A percentile compares a stretch with the other conserved stretches of the same genome.
phyloP scores from a whole-genome alignment of 2,797 vertebrate genomes.

The Coreius guichenoti region DNA sequence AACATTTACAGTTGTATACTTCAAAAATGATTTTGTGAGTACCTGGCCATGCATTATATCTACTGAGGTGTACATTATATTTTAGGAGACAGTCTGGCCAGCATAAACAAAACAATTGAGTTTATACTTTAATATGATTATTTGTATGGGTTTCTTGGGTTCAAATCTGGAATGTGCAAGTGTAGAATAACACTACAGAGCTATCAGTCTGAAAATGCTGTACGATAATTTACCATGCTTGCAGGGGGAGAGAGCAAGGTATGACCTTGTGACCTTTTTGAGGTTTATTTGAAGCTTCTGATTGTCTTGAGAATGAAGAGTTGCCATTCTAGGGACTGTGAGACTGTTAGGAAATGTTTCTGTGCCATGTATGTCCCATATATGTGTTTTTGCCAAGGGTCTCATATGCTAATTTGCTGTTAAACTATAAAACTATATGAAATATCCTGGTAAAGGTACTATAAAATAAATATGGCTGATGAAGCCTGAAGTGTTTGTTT shows the following conservation, averaged over 20 bases:
- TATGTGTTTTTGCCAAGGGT: conserved; percentile 28
- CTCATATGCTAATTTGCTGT: not conserved
- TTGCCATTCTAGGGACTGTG: not conserved
- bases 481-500: conserved; percentile 14
- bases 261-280: not conserved
- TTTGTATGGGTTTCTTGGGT: conserved; percentile 13
- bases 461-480: conserved; percentile 48
- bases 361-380: not conserved
- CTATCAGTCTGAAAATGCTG: not conserved
- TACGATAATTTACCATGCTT: not conserved
- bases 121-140: not conserved
- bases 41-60: not conserved
- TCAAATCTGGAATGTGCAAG: conserved; percentile 23
- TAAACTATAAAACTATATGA: conserved; percentile 12
- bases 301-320: not conserved
- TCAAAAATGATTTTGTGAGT: not conserved
- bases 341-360: not conserved
- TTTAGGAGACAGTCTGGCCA: not conserved
- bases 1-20: not conserved
- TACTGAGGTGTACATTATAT: not conserved
- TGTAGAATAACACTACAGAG: conserved; percentile 17
- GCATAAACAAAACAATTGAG: not conserved
- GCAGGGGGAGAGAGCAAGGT: not conserved
- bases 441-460: conserved; percentile 26
- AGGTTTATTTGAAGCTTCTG: conserved; percentile 11